Evolutionary conservation across 2,113 vertebrate genomes (phyloP).

Genomic region (Python bivittatus): DNA sequence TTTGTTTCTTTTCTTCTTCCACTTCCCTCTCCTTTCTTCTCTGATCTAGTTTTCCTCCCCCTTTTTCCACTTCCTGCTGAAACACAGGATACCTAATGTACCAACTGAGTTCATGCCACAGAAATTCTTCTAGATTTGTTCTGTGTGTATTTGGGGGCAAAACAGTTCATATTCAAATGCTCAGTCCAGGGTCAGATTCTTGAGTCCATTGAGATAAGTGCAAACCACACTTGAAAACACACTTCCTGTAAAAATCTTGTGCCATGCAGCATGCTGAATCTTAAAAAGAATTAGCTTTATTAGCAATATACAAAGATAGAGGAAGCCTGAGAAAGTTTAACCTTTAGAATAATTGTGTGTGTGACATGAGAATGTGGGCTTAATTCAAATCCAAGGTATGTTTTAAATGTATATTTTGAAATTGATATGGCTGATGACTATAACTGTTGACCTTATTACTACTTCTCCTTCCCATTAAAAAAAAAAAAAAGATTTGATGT

Average conservation of each 20-base stretch:
- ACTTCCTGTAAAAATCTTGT: background rate
- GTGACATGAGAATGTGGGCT: background rate
- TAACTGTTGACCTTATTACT: background rate
- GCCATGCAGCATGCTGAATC: background rate
- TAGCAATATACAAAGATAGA: background rate
- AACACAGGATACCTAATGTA: background rate
- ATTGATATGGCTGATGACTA: background rate
- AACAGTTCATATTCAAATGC: background rate
- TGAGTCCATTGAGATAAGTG: background rate
- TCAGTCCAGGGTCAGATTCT: background rate
- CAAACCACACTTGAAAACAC: background rate
- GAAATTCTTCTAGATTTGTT: background rate
- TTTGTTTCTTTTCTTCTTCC: background rate
- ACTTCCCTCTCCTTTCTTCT: background rate
- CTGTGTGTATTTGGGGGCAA: background rate
- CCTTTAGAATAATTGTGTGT: background rate
- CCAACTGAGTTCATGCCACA: background rate
- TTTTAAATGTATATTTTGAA: background rate
- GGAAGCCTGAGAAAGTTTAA: background rate
- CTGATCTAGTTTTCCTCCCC: background rate
- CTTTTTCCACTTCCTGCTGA: background rate
- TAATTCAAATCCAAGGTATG: background rate
- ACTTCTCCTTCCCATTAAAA: background rate
- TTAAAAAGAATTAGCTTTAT: background rate
- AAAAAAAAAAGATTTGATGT: background rate